Evolutionary conservation across 2,113 vertebrate species (phyloP).

Genomic region (Calcarius ornatus): DNA sequence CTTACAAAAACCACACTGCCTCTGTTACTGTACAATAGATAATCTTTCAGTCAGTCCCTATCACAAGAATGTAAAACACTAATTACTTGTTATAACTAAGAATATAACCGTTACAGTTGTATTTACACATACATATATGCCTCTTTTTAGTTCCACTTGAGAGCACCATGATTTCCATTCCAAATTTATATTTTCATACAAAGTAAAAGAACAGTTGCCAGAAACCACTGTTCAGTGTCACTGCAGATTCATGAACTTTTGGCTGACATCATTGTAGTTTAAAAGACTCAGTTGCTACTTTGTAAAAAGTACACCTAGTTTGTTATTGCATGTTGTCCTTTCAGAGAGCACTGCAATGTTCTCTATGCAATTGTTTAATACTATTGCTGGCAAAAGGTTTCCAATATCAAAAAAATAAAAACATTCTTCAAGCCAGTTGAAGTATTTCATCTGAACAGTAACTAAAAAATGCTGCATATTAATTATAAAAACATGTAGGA

Average conservation of each 20-base stretch:
- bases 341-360: conserved; percentile 57
- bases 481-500: conserved; percentile 78
- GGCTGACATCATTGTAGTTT: conserved; percentile 50
- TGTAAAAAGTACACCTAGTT: conserved; percentile 45
- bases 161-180: conserved; percentile 77
- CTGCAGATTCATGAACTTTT: conserved; percentile 33
- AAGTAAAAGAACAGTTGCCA: conserved; percentile 69
- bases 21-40: conserved; percentile 78
- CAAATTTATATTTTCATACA: conserved; percentile 57
- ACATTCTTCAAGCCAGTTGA: conserved; percentile 83
- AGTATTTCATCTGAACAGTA: conserved; percentile 73
- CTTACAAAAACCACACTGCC: conserved; percentile 76
- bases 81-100: conserved; percentile 68
- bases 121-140: conserved; percentile 73
- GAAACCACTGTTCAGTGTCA: conserved; percentile 56
- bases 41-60: conserved; percentile 65
- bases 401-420: conserved; percentile 75
- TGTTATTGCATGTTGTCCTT: conserved; percentile 77
- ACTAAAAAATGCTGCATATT: conserved; percentile 74
- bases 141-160: conserved; percentile 57
- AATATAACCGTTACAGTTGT: conserved; percentile 69
- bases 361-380: conserved; percentile 64
- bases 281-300: conserved; percentile 43
- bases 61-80: conserved; percentile 75
- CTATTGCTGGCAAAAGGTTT: conserved; percentile 77